These are phyloP conservation scores for Cephus runcator DNA, from an alignment of 2,888 invertebrate genomes.

Conservation along the genomic window DNA sequence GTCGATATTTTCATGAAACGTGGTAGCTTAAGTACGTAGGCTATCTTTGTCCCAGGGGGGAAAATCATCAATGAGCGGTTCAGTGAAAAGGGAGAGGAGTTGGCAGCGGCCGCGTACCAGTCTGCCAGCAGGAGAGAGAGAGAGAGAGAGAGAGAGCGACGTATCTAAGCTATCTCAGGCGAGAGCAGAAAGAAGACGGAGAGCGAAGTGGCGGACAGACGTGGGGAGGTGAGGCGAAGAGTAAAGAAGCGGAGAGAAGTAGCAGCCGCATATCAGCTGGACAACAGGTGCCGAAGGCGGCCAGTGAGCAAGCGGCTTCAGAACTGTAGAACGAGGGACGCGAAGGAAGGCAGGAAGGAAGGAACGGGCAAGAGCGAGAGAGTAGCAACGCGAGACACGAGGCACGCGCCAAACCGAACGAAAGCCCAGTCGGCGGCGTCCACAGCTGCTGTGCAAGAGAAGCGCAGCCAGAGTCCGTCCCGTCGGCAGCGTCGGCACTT, in stretches of 20 bases:
- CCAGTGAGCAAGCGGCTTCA: conserved; percentile 24
- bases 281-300: conserved; percentile 60
- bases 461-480: conserved; percentile 16
- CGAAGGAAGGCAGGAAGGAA: not conserved
- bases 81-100: not conserved
- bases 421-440: conserved; percentile 40
- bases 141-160: conserved; percentile 1
- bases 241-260: conserved; percentile 26
- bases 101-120: not conserved
- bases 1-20: not conserved
- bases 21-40: not conserved
- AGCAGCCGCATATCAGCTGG: conserved; percentile 60
- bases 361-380: conserved; percentile 12
- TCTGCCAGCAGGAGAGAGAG: not conserved
- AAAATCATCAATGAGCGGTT: not conserved
- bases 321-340: conserved; percentile 11
- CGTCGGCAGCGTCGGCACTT: conserved; percentile 41
- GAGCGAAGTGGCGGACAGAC: not conserved
- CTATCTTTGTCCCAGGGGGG: not conserved
- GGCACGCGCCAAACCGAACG: conserved; percentile 62
- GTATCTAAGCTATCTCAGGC: not conserved
- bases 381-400: conserved; percentile 23
- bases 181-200: not conserved
- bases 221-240: conserved; percentile 17
- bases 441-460: conserved; percentile 48